phyloP scores from a whole-genome alignment of 1,140 invertebrate genomes.

The Centruroides sculpturatus region DNA sequence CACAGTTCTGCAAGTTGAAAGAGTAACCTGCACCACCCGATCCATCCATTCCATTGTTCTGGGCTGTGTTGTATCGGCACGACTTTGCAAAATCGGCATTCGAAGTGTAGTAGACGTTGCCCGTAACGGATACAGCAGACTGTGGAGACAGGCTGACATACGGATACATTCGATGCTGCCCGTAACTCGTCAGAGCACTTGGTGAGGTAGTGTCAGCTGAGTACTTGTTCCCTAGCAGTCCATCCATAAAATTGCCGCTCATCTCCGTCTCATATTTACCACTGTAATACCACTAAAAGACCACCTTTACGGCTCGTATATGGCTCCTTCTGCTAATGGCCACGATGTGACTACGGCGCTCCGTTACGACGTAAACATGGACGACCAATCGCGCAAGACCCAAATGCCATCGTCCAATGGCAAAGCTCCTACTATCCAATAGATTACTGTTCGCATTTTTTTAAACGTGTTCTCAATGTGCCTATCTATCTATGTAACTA shows the following conservation, averaged over 20 bases:
- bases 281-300: slow-evolving; percentile 1
- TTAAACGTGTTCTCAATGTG: too few species aligned
- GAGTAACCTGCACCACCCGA: slow-evolving; percentile 44
- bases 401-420: slow-evolving; percentile 18
- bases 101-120: slow-evolving; percentile 12
- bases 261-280: slow-evolving; percentile 41
- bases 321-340: slow-evolving; percentile 7
- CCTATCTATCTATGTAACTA: too few species aligned
- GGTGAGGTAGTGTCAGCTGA: slow-evolving; percentile 56
- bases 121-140: slow-evolving; percentile 44
- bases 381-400: slow-evolving; percentile 19
- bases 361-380: slow-evolving; percentile 18
- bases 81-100: slow-evolving; percentile 17
- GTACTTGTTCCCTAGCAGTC: slow-evolving; percentile 82
- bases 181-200: slow-evolving; percentile 25
- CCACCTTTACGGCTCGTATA: slow-evolving; percentile 6
- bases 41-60: slow-evolving; percentile 33
- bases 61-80: slow-evolving; percentile 19
- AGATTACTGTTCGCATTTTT: too few species aligned
- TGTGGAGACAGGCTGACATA: slow-evolving; percentile 52
- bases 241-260: slow-evolving; percentile 94
- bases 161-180: slow-evolving; percentile 39
- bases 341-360: slow-evolving; percentile 1
- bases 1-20: slow-evolving; percentile 34
- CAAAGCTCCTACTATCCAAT: slow-evolving; percentile 11